Evolutionary conservation across 2,113 vertebrate species (phyloP), one percentile per base, ranked within the genome.

Genomic region (Mesoclemmys tuberculata): DNA sequence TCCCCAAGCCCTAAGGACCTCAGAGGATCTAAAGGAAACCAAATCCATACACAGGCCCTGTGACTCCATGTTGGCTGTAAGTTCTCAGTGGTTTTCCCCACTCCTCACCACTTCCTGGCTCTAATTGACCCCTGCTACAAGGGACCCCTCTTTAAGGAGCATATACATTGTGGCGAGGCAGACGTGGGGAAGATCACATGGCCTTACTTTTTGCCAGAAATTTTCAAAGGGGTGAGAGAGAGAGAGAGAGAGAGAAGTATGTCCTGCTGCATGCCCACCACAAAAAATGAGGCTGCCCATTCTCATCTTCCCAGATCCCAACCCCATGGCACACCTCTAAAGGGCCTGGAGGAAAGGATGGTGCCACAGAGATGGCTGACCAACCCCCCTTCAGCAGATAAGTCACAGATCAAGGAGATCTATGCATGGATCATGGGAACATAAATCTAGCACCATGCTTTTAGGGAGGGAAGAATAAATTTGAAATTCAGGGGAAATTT

Each of bases 371-470:
- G 31, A 68, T 68, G 61, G 61, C 35, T n/a, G 61, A 68, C 35
- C 61, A 68, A 68, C 8, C 35, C 18, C 61, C 35, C n/a, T 38
- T 38, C 35, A 22, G n/a, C 35, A 38, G 35, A 38, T 22, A 71
- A 71, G 4, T 71, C 64, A 71, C 19, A 71, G n/a, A 71, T 71
- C n/a, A 38, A 22, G n/a, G 64, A n/a, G 46, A 77, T 8, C 82
- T 31, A 88, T 51, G 58, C 12, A 48, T 10, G 0, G 10, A 90
- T 6, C 46, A 41, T 0, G 0, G 31, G 27, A 49, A 93, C 38
- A 79, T 91, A 95, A 95, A 80, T 51, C 41, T 24, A 12, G 12
- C 10, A 35, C 24, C 31, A 12, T 54, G 22, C 81, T 82, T 94
- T 88, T 49, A 80, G 26, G 89, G 3, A 48, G 84, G 48, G 24